phyloP scores from a whole-genome alignment of 2,888 invertebrate genomes.

The Cerastis rubricosa region DNA sequence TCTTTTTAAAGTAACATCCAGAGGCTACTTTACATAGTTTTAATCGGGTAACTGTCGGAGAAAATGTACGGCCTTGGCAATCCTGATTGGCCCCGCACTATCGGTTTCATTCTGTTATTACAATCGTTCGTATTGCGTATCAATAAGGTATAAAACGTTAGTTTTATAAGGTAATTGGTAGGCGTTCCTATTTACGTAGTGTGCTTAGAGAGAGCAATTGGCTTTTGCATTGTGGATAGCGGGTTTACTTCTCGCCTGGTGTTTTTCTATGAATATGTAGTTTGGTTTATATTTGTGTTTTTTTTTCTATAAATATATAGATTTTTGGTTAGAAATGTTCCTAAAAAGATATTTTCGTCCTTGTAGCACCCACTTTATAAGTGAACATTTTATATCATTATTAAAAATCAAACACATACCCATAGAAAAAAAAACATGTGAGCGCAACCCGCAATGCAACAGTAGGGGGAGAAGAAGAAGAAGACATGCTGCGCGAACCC shows the following conservation, averaged over 20 bases:
- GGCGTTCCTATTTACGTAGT: neutral
- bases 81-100: constrained; percentile 65
- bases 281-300: neutral
- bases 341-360: neutral
- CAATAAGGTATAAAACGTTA: neutral
- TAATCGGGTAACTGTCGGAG: constrained; percentile 48
- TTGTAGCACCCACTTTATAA: neutral
- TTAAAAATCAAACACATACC: no score
- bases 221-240: neutral
- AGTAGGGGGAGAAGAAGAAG: no score
- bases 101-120: constrained; percentile 38
- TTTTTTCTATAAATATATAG: neutral
- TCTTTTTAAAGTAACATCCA: neutral
- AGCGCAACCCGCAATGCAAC: no score
- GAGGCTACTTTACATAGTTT: constrained; percentile 35
- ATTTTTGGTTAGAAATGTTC: neutral
- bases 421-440: no score
- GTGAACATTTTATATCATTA: neutral
- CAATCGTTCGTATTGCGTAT: constrained; percentile 31
- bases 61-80: constrained; percentile 72
- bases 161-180: neutral
- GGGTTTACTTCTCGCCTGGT: neutral
- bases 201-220: neutral
- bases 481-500: no score
- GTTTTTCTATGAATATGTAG: neutral